phyloP scores from a whole-genome alignment of 2,888 invertebrate species.

The Drosophila lacicola region DNA sequence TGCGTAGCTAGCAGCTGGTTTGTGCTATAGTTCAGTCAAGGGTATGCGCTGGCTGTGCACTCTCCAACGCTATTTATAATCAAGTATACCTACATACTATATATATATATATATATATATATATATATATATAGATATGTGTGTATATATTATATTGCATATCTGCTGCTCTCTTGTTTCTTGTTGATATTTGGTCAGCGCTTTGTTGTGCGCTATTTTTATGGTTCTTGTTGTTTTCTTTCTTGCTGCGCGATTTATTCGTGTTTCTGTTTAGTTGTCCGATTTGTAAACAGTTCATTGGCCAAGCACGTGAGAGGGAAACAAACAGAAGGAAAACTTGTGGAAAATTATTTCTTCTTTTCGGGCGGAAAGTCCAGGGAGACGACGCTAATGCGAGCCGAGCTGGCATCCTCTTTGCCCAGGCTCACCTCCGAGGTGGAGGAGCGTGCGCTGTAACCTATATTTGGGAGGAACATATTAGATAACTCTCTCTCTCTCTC shows the following conservation, averaged over 20 bases:
- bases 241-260: constrained; percentile 41
- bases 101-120: constrained; percentile 7
- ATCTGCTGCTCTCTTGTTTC: constrained; percentile 25
- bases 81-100: constrained; percentile 7
- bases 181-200: constrained; percentile 28
- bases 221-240: constrained; percentile 28
- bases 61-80: constrained; percentile 29
- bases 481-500: too few relatives aligned
- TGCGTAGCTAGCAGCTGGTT: too few relatives aligned
- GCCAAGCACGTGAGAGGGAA: constrained; percentile 49
- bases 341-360: constrained; percentile 44
- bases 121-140: constrained; percentile 2
- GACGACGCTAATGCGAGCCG: constrained; percentile 73
- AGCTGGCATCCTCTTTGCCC: constrained; percentile 50
- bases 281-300: constrained; percentile 70
- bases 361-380: constrained; percentile 76
- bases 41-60: constrained; percentile 31
- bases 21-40: constrained; percentile 19
- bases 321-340: not conserved
- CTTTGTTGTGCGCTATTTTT: constrained; percentile 62
- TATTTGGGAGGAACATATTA: not conserved
- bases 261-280: constrained; percentile 52
- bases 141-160: not conserved
- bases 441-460: constrained; percentile 58
- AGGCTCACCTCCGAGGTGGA: constrained; percentile 61